Evolutionary conservation across 2,888 invertebrate species (phyloP), one percentile per base, ranked within the genome.

Genomic region (Physocephala rufipes): DNA sequence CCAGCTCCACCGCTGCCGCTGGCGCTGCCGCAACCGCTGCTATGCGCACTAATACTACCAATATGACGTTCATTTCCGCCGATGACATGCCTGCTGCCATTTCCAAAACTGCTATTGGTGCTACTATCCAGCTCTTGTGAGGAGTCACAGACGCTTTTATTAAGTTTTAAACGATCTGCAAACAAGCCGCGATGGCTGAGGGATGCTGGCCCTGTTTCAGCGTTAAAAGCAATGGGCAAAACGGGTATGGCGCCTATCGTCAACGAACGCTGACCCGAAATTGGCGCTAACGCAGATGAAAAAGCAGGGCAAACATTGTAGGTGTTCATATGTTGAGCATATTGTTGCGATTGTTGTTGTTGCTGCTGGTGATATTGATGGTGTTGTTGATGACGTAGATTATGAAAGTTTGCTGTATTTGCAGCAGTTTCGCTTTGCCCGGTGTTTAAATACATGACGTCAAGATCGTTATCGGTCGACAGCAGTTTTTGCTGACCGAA

Each of bases 101-200:
- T 74, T 58, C 74, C 75, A 28, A 75, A 74, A 16, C 75, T 74
- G 67, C 75, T 76, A 59, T 75, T 74, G 70, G 76, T 78, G 43
- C 75, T 76, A 67, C 79, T 79, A 51, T 78, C 79, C 55, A 83
- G 73, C n/a, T 83, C 82, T 74, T 81, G 84, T n/a, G 83, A 79
- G 13, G 83, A 81, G 66, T 83, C 84, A 15, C 81, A 82, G 5
- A 82, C 74, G 70, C 81, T 83, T 59, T 81, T 83, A 62, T 82
- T 81, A 21, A 80, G 47, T 30, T 81, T 79, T 58, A 81, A 79
- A 43, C 81, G 80, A 69, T 82, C 82, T 3, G 76, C 62, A 28
- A 78, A 81, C 71, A 81, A 82, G 61, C 76, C 78, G 65, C 79
- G 81, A 73, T 74, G 74, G 70, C 79, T 75, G 36, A 36, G 36